These are phyloP conservation scores for Gymnogyps californianus DNA, from an alignment of 2,113 vertebrate genomes.

Conservation along the genomic window DNA sequence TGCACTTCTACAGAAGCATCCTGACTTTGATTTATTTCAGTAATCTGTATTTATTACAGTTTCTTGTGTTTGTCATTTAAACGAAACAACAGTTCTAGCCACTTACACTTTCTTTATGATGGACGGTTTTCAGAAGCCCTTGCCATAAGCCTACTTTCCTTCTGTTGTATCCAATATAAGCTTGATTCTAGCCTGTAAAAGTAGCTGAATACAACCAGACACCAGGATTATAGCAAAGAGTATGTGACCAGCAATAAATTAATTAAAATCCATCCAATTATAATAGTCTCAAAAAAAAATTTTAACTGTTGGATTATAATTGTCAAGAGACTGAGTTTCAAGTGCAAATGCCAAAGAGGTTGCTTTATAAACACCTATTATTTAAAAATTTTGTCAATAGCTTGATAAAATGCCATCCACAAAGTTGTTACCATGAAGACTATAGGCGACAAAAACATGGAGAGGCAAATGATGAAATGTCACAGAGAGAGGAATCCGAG, in stretches of 20 bases:
- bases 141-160: neutral
- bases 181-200: neutral
- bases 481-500: neutral
- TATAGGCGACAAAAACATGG: neutral
- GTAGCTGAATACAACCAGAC: neutral
- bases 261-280: neutral
- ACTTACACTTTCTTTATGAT: neutral
- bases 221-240: neutral
- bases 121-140: neutral
- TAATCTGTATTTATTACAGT: neutral
- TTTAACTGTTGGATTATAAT: neutral
- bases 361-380: neutral
- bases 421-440: neutral
- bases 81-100: neutral
- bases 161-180: neutral
- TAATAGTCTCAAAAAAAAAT: neutral
- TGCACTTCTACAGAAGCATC: slow-evolving; percentile 11
- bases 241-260: neutral
- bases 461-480: neutral
- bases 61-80: neutral
- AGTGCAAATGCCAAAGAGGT: neutral
- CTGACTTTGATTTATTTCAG: neutral
- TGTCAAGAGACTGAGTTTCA: neutral
- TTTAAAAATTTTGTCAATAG: neutral
- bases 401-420: neutral